Conservation (phyloP, 1,140 invertebrate species). For the Oryzaephilus surinamensis region DNA sequence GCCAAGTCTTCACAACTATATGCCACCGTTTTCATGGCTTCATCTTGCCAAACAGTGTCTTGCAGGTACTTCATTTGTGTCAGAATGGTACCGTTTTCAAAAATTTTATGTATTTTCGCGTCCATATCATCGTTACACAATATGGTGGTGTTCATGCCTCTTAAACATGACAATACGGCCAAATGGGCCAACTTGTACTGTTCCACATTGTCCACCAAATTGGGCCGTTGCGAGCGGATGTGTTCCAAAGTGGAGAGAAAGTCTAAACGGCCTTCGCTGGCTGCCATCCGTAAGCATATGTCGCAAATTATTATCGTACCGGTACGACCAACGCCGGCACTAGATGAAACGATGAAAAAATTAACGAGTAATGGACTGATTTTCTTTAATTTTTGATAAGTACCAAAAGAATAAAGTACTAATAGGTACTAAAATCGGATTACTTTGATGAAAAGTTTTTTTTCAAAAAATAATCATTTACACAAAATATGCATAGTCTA, state of each 20-base stretch:
- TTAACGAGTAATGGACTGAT: no score
- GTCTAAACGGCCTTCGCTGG: slow-evolving; percentile 57
- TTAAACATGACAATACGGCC: slow-evolving; percentile 25
- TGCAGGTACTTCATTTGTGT: slow-evolving; percentile 21
- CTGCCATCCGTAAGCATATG: slow-evolving; percentile 59
- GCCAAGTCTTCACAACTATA: no score
- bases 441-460: not conserved
- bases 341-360: no score
- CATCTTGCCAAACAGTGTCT: slow-evolving; percentile 21
- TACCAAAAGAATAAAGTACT: no score
- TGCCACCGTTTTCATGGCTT: slow-evolving; percentile 13
- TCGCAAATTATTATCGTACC: slow-evolving; percentile 77
- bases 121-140: slow-evolving; percentile 21
- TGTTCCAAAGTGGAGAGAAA: slow-evolving; percentile 73
- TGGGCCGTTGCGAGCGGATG: slow-evolving; percentile 66
- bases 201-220: slow-evolving; percentile 56
- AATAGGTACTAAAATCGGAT: not conserved
- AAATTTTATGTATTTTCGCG: not conserved
- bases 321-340: slow-evolving; percentile 74
- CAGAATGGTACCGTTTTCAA: not conserved
- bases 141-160: slow-evolving; percentile 19
- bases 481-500: no score
- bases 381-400: no score
- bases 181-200: slow-evolving; percentile 33
- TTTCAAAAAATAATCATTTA: no score